Conservation (phyloP, 2,797 vertebrate genomes). For the Kryptopterus vitreolus region DNA sequence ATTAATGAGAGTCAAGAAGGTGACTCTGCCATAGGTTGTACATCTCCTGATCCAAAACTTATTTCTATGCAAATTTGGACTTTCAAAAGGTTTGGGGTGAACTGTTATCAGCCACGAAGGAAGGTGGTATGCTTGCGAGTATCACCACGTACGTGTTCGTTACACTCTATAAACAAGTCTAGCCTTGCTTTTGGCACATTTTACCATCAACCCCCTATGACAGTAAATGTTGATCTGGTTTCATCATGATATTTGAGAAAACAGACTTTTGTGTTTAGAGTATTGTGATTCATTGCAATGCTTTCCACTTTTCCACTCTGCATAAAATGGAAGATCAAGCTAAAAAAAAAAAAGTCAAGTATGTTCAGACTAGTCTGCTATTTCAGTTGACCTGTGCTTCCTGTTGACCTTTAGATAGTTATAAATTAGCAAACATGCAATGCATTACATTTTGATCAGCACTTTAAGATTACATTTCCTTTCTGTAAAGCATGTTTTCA, state of each 20-base stretch:
- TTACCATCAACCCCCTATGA: not conserved
- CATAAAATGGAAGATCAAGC: not conserved
- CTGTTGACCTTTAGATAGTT: conserved; percentile 13
- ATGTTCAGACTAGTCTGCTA: not conserved
- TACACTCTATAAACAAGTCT: not conserved
- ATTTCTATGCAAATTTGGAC: conserved; percentile 51
- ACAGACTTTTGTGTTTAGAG: not conserved
- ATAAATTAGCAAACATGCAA: conserved; percentile 4
- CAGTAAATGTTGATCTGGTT: not conserved
- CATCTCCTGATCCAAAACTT: conserved; percentile 30
- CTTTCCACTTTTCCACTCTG: not conserved
- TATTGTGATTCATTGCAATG: not conserved
- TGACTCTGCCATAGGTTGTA: conserved; percentile 35
- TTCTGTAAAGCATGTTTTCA: not conserved
- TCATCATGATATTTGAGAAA: not conserved
- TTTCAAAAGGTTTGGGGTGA: conserved; percentile 32
- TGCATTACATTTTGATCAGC: conserved; percentile 24
- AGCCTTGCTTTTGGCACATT: conserved; percentile 21
- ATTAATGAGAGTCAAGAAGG: conserved; percentile 37
- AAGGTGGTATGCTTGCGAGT: not conserved
- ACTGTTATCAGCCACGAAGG: conserved; percentile 15
- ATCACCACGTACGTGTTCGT: not conserved
- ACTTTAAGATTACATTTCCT: conserved; percentile 5
- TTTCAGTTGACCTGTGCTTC: conserved; percentile 2
- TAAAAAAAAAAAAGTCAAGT: not conserved